Evolutionary conservation across 2,797 vertebrate genomes (phyloP).

Genomic region (Apodemus agrarius): DNA sequence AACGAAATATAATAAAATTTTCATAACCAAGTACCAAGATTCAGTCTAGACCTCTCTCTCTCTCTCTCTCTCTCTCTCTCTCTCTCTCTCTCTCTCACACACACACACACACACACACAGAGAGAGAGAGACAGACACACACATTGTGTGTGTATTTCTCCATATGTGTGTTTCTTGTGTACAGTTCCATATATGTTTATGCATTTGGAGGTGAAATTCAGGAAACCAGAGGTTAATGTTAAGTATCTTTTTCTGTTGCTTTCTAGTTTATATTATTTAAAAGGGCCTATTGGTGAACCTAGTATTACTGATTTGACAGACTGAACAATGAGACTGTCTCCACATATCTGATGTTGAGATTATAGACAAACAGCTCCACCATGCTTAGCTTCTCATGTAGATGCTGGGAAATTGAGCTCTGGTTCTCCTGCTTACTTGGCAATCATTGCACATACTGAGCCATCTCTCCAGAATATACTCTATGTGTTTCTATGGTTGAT

Average conservation of each 20-base stretch:
- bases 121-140: too few species aligned
- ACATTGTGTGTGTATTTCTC: too few species aligned
- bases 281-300: background rate
- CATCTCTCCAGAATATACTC: background rate
- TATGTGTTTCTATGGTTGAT: background rate
- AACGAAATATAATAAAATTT: background rate
- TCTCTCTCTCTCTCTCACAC: background rate
- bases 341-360: background rate
- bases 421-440: background rate
- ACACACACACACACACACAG: too few species aligned
- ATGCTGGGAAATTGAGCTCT: background rate
- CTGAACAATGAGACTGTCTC: background rate
- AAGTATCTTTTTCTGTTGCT: background rate
- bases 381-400: background rate
- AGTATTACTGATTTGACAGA: background rate
- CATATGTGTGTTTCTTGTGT: background rate
- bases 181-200: background rate
- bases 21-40: background rate
- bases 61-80: background rate
- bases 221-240: background rate
- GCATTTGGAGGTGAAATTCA: background rate
- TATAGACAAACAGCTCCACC: background rate
- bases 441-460: background rate
- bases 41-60: background rate
- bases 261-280: background rate